A percentile compares a stretch with the other conserved stretches of the same genome.
Evolutionary conservation across 2,113 vertebrate species (phyloP).

Genomic region (Mastomys coucha): DNA sequence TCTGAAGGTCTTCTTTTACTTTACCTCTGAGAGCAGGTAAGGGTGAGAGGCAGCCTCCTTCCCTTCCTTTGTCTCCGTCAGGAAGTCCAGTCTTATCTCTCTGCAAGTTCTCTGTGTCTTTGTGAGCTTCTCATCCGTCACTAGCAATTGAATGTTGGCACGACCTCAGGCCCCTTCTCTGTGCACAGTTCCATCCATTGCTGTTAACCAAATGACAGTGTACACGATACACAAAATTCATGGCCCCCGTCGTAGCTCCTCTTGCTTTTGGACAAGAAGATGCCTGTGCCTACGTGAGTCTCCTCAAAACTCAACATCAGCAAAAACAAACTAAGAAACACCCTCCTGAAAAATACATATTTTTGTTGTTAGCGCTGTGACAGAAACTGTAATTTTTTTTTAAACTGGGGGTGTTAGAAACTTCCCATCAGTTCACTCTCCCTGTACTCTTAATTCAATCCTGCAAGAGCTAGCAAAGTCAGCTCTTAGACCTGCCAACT

Average conservation of each 20-base stretch:
- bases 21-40: not conserved
- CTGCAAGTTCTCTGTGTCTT: not conserved
- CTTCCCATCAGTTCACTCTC: not conserved
- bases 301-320: conserved; percentile 3
- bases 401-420: not conserved
- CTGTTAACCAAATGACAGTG: not conserved
- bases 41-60: not conserved
- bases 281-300: not conserved
- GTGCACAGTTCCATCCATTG: not conserved
- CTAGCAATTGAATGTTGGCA: not conserved
- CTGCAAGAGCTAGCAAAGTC: not conserved
- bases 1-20: not conserved
- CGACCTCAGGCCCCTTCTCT: not conserved
- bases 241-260: not conserved
- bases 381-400: not conserved
- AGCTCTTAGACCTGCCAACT: not conserved
- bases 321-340: not conserved
- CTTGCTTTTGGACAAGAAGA: not conserved
- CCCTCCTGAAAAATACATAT: not conserved
- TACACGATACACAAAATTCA: not conserved
- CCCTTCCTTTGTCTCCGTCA: not conserved
- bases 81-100: not conserved
- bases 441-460: not conserved
- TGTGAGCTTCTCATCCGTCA: not conserved
- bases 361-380: not conserved